A percentile compares a stretch with the other conserved stretches of the same genome.
Evolutionary conservation across 1,140 invertebrate species (phyloP).

Genomic region (Dendroctonus valens): DNA sequence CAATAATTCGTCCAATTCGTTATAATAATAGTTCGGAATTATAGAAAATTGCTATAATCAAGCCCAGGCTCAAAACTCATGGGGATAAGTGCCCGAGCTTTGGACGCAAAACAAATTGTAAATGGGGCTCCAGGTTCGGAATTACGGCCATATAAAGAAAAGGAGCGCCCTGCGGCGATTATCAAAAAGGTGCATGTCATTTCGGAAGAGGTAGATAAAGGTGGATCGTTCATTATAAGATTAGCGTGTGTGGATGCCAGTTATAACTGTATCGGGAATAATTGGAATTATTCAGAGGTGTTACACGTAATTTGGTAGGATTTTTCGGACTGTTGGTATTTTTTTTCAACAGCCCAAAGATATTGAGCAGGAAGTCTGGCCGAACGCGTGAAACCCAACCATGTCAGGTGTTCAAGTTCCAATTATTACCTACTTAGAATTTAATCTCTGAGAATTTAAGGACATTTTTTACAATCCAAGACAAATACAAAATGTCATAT

Average conservation of each 20-base stretch:
- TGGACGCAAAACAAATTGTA: slow-evolving; percentile 30
- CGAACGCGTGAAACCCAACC: too few species aligned
- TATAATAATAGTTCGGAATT: slow-evolving; percentile 33
- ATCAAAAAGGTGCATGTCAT: slow-evolving; percentile 18
- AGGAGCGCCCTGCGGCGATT: slow-evolving; percentile 1
- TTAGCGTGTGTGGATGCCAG: neutral
- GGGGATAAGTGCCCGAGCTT: slow-evolving; percentile 16
- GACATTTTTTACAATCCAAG: too few species aligned
- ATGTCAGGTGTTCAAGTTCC: too few species aligned
- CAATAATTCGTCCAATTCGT: slow-evolving; percentile 34
- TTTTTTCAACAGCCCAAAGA: too few species aligned
- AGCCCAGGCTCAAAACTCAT: neutral
- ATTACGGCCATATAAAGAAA: slow-evolving; percentile 19
- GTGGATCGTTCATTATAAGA: neutral
- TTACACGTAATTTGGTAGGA: too few species aligned
- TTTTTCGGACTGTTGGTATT: too few species aligned
- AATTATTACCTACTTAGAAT: too few species aligned
- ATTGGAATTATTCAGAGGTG: neutral
- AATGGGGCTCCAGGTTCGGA: slow-evolving; percentile 25
- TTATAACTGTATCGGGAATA: slow-evolving; percentile 6
- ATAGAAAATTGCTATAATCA: slow-evolving; percentile 34
- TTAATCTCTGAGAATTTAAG: too few species aligned
- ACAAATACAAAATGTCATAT: too few species aligned
- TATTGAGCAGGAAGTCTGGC: too few species aligned
- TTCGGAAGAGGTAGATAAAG: slow-evolving; percentile 2